Percentiles rank a stretch among this genome's conserved stretches.
These are phyloP conservation scores for Andrena trimmerana DNA, from an alignment of 2,888 invertebrate genomes.

Conservation along the genomic window DNA sequence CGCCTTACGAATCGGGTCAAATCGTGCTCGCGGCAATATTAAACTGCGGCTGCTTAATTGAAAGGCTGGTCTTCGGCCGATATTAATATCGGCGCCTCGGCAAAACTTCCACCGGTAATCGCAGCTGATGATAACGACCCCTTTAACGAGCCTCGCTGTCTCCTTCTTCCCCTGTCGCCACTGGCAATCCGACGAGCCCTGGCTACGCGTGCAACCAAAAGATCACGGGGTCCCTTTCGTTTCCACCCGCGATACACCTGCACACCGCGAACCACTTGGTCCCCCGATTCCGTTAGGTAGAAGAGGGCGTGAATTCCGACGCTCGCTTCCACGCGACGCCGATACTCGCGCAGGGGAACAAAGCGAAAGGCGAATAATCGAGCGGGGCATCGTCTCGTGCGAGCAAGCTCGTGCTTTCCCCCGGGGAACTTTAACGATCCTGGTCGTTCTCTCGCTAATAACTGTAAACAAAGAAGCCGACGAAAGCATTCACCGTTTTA, in stretches of 20 bases:
- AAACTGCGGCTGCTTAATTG: constrained; percentile 70
- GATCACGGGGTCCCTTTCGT: no score
- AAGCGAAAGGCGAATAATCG: constrained; percentile 13
- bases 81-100: constrained; percentile 50
- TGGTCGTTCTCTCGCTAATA: constrained; percentile 33
- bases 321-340: not conserved
- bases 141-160: constrained; percentile 23
- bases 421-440: constrained; percentile 36
- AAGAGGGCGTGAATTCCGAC: constrained; percentile 1
- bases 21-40: constrained; percentile 72
- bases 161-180: constrained; percentile 2
- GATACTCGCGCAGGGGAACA: not conserved
- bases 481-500: constrained; percentile 22
- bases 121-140: constrained; percentile 54
- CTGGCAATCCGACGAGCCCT: not conserved
- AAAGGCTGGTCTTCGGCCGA: constrained; percentile 64
- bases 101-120: constrained; percentile 60
- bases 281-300: not conserved
- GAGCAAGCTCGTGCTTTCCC: not conserved
- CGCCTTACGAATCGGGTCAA: constrained; percentile 72
- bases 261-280: not conserved
- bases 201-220: not conserved
- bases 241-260: no score
- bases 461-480: constrained; percentile 45
- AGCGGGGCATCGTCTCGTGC: constrained; percentile 6